These are phyloP conservation scores for Toxotes lorentzi DNA, from an alignment of 2,797 vertebrate species.

Conservation along the genomic window DNA sequence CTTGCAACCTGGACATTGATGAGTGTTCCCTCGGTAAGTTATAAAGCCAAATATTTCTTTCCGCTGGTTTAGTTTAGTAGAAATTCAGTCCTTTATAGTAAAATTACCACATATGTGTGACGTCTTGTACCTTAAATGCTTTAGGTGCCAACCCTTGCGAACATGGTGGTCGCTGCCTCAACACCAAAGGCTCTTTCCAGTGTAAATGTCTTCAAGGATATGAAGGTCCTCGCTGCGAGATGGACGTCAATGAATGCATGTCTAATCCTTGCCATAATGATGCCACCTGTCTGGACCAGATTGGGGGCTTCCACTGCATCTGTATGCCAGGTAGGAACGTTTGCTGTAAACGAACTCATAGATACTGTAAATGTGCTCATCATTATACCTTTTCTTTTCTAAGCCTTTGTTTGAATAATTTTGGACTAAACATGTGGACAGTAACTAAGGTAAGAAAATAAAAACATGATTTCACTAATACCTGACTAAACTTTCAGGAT, in stretches of 20 bases:
- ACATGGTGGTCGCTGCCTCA: conserved; percentile 95
- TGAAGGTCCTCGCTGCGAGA: conserved; percentile 94
- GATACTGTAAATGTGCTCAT: background rate
- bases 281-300: conserved; percentile 97
- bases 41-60: background rate
- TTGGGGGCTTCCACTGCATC: conserved; percentile 97
- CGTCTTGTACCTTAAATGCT: conserved; percentile 4
- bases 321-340: conserved; percentile 93
- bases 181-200: conserved; percentile 97
- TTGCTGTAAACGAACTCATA: no score
- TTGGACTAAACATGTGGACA: background rate
- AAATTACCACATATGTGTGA: background rate
- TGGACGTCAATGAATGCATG: conserved; percentile 97
- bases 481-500: conserved; percentile 81
- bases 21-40: conserved; percentile 93
- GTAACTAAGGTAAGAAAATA: background rate
- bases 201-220: conserved; percentile 96
- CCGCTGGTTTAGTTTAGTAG: background rate
- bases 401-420: background rate
- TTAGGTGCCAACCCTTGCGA: conserved; percentile 97
- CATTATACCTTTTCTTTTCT: background rate
- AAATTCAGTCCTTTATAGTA: background rate
- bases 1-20: conserved; percentile 96
- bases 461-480: conserved; percentile 4
- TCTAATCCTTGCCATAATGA: conserved; percentile 98